A percentile compares a stretch with the other conserved stretches of the same genome.
These are phyloP conservation scores for Pogonocichla stellata DNA, from an alignment of 2,113 vertebrate genomes.

Conservation along the genomic window DNA sequence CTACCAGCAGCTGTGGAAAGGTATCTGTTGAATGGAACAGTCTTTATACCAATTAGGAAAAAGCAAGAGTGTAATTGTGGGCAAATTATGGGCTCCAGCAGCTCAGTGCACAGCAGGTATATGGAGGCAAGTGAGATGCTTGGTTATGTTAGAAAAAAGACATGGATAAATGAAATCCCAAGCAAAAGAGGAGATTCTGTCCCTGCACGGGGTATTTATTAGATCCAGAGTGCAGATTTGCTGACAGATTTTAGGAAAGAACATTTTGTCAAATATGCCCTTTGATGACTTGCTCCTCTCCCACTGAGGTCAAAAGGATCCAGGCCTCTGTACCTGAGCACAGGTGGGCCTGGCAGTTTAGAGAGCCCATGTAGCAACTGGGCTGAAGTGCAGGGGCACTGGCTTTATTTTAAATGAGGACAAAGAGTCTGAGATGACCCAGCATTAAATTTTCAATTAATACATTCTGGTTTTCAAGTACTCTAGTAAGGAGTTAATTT, in stretches of 20 bases:
- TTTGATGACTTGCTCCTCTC: neutral
- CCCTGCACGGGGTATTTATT: neutral
- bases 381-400: neutral
- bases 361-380: neutral
- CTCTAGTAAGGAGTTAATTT: neutral
- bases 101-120: conserved; percentile 18
- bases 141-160: conserved; percentile 3
- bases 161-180: neutral
- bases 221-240: neutral
- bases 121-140: neutral
- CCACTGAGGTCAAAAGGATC: neutral
- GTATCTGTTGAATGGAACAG: neutral
- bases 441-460: neutral
- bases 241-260: neutral
- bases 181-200: neutral
- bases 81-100: conserved; percentile 14
- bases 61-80: conserved; percentile 15
- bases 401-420: neutral
- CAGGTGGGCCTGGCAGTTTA: neutral
- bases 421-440: neutral
- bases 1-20: conserved; percentile 3
- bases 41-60: neutral
- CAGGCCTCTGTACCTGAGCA: neutral
- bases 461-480: neutral
- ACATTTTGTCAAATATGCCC: neutral